Evolutionary conservation across 2,888 invertebrate genomes (phyloP), one percentile per base, ranked within the genome.

Genomic region (Campaea margaritaria): DNA sequence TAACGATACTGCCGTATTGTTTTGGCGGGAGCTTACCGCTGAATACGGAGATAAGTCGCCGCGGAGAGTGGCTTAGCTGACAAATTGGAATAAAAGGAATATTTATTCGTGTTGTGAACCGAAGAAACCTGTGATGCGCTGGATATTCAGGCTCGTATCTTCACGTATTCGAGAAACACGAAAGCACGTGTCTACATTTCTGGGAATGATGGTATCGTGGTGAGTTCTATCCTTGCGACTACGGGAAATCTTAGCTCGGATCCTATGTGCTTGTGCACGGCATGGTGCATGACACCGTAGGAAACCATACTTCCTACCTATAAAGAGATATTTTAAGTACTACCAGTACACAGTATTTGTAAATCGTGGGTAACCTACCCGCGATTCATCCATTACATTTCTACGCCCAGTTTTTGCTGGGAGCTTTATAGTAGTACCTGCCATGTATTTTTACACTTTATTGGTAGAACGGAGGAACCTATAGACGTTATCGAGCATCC

Each of bases 71-170:
- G 91, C 89, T 89, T 80, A 89, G 83, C 90, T 92, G 92, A 92
- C 92, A 92, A 92, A 92, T 92, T 92, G 92, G 91, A 89, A 92
- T 92, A 92, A 91, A 91, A 91, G 82, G 89, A 89, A 90, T 91
- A 91, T 92, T 90, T 91, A 92, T 92, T 91, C 87, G 86, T 86
- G 88, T 87, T 78, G 79, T 75, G 75, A 73, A 82, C 76, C 74
- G 73, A 74, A 78, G 65, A 73, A 71, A 75, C 73, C 73, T 67
- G 64, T 62, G 67, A 69, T 62, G 65, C 66, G 75, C 69, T 70
- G 72, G 78, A 75, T 69, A 76, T 78, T 82, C 75, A 51, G 42
- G 70, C 75, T 74, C 79, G 80, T 75, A 78, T 80, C 79, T 80
- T 75, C 79, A 75, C 77, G 76, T 79, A 76, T 78, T 68, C 67